phyloP scores from a whole-genome alignment of 2,888 invertebrate species.

The Xestobium rufovillosum region DNA sequence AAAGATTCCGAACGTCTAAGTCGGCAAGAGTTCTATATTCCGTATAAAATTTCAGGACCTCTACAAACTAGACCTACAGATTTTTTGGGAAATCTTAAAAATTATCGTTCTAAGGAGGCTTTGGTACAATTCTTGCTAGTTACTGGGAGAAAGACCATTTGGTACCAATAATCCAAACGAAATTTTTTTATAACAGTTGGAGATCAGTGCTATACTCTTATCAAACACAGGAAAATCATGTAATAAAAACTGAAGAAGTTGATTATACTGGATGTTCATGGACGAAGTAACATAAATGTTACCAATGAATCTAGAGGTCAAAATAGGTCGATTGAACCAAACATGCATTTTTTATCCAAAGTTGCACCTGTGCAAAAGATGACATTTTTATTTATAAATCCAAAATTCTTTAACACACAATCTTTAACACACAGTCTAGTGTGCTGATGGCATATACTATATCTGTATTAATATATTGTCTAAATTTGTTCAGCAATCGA shows the following conservation, averaged over 20 bases:
- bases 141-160: conserved; percentile 22
- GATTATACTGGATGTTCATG: no score
- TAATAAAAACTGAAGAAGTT: conserved; percentile 1
- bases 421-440: no score
- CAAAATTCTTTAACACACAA: no score
- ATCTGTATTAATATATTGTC: no score
- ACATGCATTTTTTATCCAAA: no score
- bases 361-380: no score
- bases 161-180: conserved; percentile 17
- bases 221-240: conserved; percentile 1
- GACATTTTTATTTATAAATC: no score
- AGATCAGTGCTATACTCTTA: conserved; percentile 15
- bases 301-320: no score
- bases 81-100: conserved; percentile 30
- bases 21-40: conserved; percentile 23
- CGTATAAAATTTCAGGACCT: conserved; percentile 29
- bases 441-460: no score
- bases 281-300: no score
- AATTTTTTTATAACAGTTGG: not conserved
- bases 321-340: no score
- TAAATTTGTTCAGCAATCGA: no score
- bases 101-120: conserved; percentile 31
- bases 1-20: conserved; percentile 33
- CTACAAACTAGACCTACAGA: conserved; percentile 28
- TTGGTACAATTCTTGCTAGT: conserved; percentile 27